A percentile compares a stretch with the other conserved stretches of the same genome.
Evolutionary conservation across 1,140 invertebrate species (phyloP).

Genomic region (Ceratitis capitata): DNA sequence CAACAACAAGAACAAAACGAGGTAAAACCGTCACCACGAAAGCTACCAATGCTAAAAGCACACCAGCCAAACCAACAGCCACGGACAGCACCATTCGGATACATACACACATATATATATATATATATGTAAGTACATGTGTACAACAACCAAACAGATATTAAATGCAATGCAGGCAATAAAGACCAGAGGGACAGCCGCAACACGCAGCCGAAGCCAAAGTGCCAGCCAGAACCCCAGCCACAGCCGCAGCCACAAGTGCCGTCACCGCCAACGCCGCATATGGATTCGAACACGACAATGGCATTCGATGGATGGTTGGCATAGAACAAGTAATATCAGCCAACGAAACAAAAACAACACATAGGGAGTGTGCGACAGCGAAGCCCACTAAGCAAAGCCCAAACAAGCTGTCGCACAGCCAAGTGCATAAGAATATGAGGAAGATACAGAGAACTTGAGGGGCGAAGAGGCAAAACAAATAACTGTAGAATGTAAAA

Average conservation of each 20-base stretch:
- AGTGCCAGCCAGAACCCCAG: not conserved
- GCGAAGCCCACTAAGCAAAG: not conserved
- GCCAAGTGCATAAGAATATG: not conserved
- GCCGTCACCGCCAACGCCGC: not conserved
- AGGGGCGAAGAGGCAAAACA: not conserved
- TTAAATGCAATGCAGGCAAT: slow-evolving; percentile 22
- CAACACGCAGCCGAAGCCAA: slow-evolving; percentile 21
- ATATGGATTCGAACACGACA: not conserved
- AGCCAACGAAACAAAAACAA: not conserved
- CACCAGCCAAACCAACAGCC: slow-evolving; percentile 3
- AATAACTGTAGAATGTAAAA: not conserved
- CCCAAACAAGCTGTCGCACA: not conserved
- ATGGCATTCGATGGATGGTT: not conserved
- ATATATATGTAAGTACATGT: no score
- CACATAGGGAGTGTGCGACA: not conserved
- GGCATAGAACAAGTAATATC: not conserved
- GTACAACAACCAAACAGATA: no score
- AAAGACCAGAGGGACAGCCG: not conserved
- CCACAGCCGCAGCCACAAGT: not conserved
- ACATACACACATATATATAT: no score
- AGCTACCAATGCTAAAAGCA: slow-evolving; percentile 25
- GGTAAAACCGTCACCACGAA: not conserved
- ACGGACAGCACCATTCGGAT: no score
- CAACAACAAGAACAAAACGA: not conserved
- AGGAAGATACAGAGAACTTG: not conserved